phyloP scores from a whole-genome alignment of 2,113 vertebrate species.

The Hippocampus guttulatus region DNA sequence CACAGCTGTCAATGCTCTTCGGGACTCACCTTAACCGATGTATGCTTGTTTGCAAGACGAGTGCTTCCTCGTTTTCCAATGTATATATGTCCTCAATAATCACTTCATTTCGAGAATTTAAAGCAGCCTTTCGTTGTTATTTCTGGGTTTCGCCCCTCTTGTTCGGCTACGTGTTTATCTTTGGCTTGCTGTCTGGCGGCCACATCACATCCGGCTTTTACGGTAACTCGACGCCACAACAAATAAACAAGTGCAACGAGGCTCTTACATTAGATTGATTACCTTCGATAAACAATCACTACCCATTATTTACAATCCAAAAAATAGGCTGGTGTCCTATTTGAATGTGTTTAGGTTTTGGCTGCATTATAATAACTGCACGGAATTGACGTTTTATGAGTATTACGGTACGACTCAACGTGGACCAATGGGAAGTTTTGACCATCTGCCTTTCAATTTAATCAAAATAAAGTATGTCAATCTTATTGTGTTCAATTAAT shows the following conservation, averaged over 20 bases:
- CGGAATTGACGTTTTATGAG: background rate
- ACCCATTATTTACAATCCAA: too few relatives aligned
- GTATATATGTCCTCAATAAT: background rate
- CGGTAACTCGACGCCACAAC: slow-evolving; percentile 18
- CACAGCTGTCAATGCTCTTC: slow-evolving; percentile 37
- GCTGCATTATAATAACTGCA: too few relatives aligned
- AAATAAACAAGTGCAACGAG: background rate
- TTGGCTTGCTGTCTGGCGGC: slow-evolving; percentile 67
- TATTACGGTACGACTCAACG: slow-evolving; percentile 55
- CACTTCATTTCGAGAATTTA: slow-evolving; percentile 42
- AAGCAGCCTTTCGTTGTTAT: background rate
- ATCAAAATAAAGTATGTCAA: background rate
- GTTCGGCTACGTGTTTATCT: slow-evolving; percentile 76
- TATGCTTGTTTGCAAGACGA: slow-evolving; percentile 1
- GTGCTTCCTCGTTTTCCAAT: slow-evolving; percentile 4
- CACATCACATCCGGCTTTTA: slow-evolving; percentile 74
- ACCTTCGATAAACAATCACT: background rate
- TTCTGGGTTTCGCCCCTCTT: slow-evolving; percentile 27
- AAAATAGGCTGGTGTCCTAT: too few relatives aligned
- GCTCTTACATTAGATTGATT: slow-evolving; percentile 12
- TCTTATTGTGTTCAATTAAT: background rate
- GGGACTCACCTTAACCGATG: slow-evolving; percentile 47
- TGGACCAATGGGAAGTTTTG: slow-evolving; percentile 58
- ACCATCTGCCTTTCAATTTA: background rate
- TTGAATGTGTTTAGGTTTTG: background rate